Evolutionary conservation across 2,113 vertebrate species (phyloP).

Genomic region (Poeciliopsis retropinna): DNA sequence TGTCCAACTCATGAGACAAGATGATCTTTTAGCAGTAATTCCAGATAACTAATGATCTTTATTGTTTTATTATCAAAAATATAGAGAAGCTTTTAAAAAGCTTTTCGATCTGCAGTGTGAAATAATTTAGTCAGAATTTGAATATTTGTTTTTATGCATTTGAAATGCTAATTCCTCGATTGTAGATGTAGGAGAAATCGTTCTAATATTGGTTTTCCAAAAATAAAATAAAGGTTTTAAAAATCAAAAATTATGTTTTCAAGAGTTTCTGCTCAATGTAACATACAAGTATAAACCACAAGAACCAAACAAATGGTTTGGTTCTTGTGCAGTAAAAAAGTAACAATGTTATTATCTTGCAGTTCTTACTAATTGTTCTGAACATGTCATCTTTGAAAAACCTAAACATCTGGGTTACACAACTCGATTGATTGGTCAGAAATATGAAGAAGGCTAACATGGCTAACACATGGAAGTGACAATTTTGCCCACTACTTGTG

Average conservation of each 20-base stretch:
- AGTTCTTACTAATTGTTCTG: neutral
- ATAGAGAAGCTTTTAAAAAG: neutral
- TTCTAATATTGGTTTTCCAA: too few species aligned
- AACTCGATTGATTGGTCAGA: neutral
- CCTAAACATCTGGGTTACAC: neutral
- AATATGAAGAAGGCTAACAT: neutral
- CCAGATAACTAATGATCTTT: neutral
- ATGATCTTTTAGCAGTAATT: neutral
- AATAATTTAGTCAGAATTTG: neutral
- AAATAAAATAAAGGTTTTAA: neutral
- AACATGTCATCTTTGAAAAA: neutral
- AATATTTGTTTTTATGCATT: neutral
- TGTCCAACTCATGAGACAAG: neutral
- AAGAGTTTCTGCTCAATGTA: neutral
- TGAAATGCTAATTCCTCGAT: neutral
- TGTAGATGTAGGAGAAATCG: neutral
- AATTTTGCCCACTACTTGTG: neutral
- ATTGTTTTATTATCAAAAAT: neutral
- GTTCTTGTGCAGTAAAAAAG: neutral
- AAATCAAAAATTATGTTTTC: neutral
- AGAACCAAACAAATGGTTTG: neutral
- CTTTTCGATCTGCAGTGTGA: neutral
- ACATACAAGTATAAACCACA: neutral
- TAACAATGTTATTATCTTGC: neutral
- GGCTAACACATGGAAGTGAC: neutral